phyloP scores from a whole-genome alignment of 2,797 vertebrate genomes.

The Chrosomus eos region DNA sequence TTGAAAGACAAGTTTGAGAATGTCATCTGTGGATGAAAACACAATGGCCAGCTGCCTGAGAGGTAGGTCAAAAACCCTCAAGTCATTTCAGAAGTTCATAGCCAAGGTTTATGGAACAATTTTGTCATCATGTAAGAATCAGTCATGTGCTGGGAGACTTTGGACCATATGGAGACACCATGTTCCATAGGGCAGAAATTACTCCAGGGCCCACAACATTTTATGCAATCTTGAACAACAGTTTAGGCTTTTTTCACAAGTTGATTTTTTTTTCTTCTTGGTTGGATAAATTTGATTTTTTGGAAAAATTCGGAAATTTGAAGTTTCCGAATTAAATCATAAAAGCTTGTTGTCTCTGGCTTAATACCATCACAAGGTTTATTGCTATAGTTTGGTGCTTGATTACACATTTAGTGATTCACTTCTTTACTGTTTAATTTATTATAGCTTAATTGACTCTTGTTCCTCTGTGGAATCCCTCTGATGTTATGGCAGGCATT shows the following conservation, averaged over 20 bases:
- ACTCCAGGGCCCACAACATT: background rate
- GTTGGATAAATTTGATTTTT: background rate
- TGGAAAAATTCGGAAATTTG: no score
- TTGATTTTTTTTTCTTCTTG: background rate
- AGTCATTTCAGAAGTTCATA: background rate
- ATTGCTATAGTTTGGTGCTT: background rate
- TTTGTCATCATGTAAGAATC: constrained; percentile 13
- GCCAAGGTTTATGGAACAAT: constrained; percentile 1
- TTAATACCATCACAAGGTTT: constrained; percentile 15
- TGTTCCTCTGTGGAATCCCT: constrained; percentile 63
- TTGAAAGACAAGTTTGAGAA: background rate
- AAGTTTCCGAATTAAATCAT: background rate
- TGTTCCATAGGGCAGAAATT: background rate
- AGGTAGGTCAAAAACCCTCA: background rate
- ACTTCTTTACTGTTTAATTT: background rate
- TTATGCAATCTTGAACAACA: background rate
- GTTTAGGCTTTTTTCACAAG: background rate
- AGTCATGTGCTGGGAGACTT: background rate
- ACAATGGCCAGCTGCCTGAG: background rate
- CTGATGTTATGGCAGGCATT: constrained; percentile 11
- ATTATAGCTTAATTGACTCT: background rate
- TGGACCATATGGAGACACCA: background rate
- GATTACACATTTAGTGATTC: background rate
- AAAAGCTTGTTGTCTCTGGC: background rate
- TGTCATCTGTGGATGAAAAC: background rate